Evolutionary conservation across 1,140 invertebrate species (phyloP).

Genomic region (Papilio polyxenes): DNA sequence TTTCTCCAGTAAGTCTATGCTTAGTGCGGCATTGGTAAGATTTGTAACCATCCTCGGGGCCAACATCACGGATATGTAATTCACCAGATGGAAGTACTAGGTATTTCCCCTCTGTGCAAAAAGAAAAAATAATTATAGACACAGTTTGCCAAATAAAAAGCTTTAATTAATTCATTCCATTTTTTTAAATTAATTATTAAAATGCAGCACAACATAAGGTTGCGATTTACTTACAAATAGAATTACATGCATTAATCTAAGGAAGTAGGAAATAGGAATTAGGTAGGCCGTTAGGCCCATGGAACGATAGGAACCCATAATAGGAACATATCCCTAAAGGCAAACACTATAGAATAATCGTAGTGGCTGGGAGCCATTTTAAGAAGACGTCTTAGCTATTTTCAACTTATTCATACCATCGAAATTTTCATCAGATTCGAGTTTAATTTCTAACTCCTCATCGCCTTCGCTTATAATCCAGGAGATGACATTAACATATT

Average conservation of each 20-base stretch:
- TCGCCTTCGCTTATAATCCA: slow-evolving; percentile 89
- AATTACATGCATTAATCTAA: slow-evolving; percentile 74
- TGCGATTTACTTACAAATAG: slow-evolving; percentile 73
- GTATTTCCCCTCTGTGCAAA: slow-evolving; percentile 92
- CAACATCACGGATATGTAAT: slow-evolving; percentile 95
- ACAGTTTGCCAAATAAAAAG: slow-evolving; percentile 31
- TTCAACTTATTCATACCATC: slow-evolving; percentile 82
- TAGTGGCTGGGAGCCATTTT: slow-evolving; percentile 39
- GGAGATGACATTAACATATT: slow-evolving; percentile 91
- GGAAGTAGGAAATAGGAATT: slow-evolving; percentile 73
- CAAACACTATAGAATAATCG: neutral
- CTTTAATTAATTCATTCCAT: slow-evolving; percentile 44
- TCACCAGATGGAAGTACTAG: slow-evolving; percentile 95
- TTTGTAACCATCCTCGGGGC: slow-evolving; percentile 96
- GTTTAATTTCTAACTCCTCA: slow-evolving; percentile 70
- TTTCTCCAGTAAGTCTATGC: slow-evolving; percentile 96
- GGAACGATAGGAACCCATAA: slow-evolving; percentile 74
- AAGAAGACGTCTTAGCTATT: slow-evolving; percentile 44
- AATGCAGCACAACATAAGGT: slow-evolving; percentile 66
- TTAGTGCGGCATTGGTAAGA: slow-evolving; percentile 96
- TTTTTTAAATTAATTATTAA: slow-evolving; percentile 14
- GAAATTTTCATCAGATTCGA: slow-evolving; percentile 83
- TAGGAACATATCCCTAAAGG: slow-evolving; percentile 58
- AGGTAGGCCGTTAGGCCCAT: slow-evolving; percentile 82
- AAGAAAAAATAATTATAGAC: slow-evolving; percentile 45